Conservation (phyloP, 35 echinoderm and acorn worm species). For the Ophioderma brevispina region DNA sequence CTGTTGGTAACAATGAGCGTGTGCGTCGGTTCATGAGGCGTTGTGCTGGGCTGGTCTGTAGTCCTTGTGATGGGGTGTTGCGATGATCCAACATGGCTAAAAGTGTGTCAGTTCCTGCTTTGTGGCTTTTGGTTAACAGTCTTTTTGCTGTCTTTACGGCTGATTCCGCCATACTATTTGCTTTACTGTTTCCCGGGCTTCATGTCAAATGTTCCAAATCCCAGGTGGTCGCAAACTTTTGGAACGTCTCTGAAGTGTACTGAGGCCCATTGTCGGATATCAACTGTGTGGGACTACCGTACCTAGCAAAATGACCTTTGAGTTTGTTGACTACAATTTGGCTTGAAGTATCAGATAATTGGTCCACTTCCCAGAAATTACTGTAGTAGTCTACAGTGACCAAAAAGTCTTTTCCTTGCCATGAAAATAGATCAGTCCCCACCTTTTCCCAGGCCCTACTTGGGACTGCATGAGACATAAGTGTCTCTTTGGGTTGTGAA, state of each 20-base stretch:
- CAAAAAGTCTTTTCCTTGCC: slow-evolving; percentile 38
- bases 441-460: slow-evolving; percentile 68
- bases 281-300: slow-evolving; percentile 2
- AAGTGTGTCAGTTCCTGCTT: no score
- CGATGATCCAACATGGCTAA: no score
- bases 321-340: slow-evolving; percentile 22
- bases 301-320: slow-evolving; percentile 26
- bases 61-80: slow-evolving; percentile 24
- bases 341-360: slow-evolving; percentile 12
- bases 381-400: no score
- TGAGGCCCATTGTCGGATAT: slow-evolving; percentile 41
- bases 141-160: neutral
- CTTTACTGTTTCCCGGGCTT: slow-evolving; percentile 56
- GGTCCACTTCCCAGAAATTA: slow-evolving; percentile 79
- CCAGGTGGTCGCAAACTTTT: slow-evolving; percentile 52
- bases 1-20: slow-evolving; percentile 47
- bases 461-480: slow-evolving; percentile 41
- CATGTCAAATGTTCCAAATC: slow-evolving; percentile 57
- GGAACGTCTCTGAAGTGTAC: slow-evolving; percentile 51
- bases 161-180: neutral
- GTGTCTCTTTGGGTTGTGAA: neutral
- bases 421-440: slow-evolving; percentile 56
- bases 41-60: slow-evolving; percentile 65
- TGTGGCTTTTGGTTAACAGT: slow-evolving; percentile 4
- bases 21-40: slow-evolving; percentile 58